Base-by-base conservation (phyloP, 2,113 vertebrate species). In the Neodontobutis hainanensis region DNA sequence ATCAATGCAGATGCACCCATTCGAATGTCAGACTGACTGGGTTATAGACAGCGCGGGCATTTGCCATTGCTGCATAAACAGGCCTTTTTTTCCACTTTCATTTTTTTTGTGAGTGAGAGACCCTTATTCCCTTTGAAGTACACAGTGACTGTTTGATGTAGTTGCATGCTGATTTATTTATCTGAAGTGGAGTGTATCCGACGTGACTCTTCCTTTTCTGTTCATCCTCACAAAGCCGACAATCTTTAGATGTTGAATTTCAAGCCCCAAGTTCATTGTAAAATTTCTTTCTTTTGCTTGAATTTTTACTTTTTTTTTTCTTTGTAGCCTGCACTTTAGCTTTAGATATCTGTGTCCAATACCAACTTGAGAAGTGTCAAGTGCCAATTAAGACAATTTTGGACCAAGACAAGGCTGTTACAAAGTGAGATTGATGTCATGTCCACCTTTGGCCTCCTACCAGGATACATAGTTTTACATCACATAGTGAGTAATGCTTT, bases 141-240 rank as follows among this genome's bases (percentile, higher is more conserved):
- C 78, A 83, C 85, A 83, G 80, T 46, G 73, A 61, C 55, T 36
- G 88, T 92, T 93, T 93, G 90, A 93, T 89, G 89, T 91, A 89
- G 87, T 83, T 88, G 75, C 63, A 42, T 19, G 48, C 80, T 88
- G 86, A 91, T 92, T 92, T 92, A 92, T 92, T 92, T 85, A 92
- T 92, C 77, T 67, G 68, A 68, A 68, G 73, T 16, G 68, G 62
- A 76, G 67, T 71, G 27, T 58, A 7, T 77, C 82, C 85, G 83
- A 83, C 78, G 74, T 48, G 12, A 56, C 63, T 84, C 76, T 79
- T 63, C 68, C 68, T 64, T 58, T 50, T 61, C 64, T 50, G 61
- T 58, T 81, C 72, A 19, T 73, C 67, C 70, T 73, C 38, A 44
- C 53, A 53, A 57, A 78, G 75, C 64, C 58, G 3, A 46, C 8